Evolutionary conservation across 2,113 vertebrate species (phyloP), one percentile per base, ranked within the genome.

Genomic region (Xiphorhynchus elegans): DNA sequence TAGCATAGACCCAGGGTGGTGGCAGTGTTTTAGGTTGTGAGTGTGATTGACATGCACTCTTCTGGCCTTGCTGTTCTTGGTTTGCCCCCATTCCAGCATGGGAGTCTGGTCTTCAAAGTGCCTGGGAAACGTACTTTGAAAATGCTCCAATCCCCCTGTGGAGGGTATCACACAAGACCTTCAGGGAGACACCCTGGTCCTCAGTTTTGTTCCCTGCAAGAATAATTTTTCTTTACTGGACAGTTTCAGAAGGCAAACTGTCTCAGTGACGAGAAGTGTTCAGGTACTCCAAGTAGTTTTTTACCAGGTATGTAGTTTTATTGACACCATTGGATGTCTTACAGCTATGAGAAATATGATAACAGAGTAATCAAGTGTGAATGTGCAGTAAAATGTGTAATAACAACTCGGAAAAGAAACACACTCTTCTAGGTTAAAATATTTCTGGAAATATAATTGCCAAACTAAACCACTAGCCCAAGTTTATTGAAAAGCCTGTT

Each of bases 111-210:
- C 31, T 86, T 52, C 77, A 53, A 35, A 25, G 28, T 9, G 10
- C 26, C 39, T 59, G 15, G 14, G 47, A 89, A 81, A 37, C 0
- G 0, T 52, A 12, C 18, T 89, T 67, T 63, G 35, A 50, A 77
- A 91, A 33, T 21, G 6, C 3, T 13, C 8, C 8, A 3, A 2
- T 69, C 25, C 4, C 31, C 8, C 26, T 39, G 4, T 3, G 7
- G 46, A 76, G 44, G 4, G 6, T 55, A 17, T 64, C 1, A 2
- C n/a, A 24, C 21, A 23, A 60, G n/a, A 37, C 60, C 52, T 75
- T 67, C 18, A 26, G 26, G 67, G 52, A 68, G 50, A 52, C 47
- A 10, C 14, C 39, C 31, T n/a, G 40, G 26, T 60, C n/a, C 16
- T 85, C 25, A 13, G 8, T 77, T 92, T 77, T 84, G 46, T 67